Conservation (phyloP, 2,113 vertebrate species). For the Syngnathus typhle region DNA sequence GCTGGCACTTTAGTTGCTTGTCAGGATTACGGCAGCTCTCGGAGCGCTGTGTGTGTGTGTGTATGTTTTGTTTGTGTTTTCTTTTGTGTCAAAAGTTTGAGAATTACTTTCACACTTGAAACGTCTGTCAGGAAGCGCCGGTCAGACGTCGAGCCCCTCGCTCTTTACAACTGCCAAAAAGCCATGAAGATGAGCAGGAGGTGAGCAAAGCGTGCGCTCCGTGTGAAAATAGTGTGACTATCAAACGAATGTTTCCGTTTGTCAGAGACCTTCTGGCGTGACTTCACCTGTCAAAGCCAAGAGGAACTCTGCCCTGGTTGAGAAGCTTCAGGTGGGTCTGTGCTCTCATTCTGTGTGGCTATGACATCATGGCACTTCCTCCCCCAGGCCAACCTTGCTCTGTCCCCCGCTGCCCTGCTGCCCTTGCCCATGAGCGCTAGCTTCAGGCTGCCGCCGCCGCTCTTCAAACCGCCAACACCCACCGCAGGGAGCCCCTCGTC, state of each 20-base stretch:
- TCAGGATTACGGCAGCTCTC: too few species aligned
- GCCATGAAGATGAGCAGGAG: conserved; percentile 22
- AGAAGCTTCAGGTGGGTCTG: conserved; percentile 69
- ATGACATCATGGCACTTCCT: neutral
- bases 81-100: neutral
- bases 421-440: conserved; percentile 60
- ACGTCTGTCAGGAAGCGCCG: conserved; percentile 36
- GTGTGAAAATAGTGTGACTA: neutral
- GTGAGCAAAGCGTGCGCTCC: conserved; percentile 7
- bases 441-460: conserved; percentile 26
- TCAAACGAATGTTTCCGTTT: conserved; percentile 1
- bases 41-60: too few species aligned
- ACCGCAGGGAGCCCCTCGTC: neutral
- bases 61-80: too few species aligned
- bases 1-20: too few species aligned
- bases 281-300: conserved; percentile 46
- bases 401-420: conserved; percentile 43
- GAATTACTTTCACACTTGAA: neutral
- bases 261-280: conserved; percentile 27
- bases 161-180: conserved; percentile 33
- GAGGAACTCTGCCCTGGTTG: conserved; percentile 70
- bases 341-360: conserved; percentile 2
- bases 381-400: conserved; percentile 57
- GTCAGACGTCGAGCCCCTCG: conserved; percentile 50
- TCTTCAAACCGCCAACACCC: conserved; percentile 21